Percentiles rank a stretch among this genome's conserved stretches.
These are phyloP conservation scores for Malachius bipustulatus DNA, from an alignment of 2,888 invertebrate species.

Conservation along the genomic window DNA sequence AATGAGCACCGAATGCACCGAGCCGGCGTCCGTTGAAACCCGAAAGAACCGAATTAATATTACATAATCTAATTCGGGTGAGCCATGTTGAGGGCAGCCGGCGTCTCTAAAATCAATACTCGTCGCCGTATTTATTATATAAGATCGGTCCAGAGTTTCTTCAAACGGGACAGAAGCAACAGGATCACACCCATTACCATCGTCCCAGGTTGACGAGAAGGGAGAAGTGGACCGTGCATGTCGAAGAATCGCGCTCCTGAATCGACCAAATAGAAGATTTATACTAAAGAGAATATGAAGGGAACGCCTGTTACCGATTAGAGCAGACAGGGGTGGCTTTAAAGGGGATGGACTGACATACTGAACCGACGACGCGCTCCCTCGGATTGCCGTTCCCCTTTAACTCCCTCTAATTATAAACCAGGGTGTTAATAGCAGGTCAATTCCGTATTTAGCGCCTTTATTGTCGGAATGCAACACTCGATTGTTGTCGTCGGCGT, in stretches of 20 bases:
- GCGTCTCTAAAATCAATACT: background rate
- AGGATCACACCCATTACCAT: no score
- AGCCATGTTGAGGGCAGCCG: background rate
- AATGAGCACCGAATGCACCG: no score
- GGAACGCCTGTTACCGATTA: conserved; percentile 33
- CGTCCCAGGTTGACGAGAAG: background rate
- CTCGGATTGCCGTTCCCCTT: conserved; percentile 25
- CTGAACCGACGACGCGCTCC: conserved; percentile 20
- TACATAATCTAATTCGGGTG: background rate
- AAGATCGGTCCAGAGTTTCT: no score
- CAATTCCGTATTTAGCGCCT: conserved; percentile 32
- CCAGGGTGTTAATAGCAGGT: conserved; percentile 34
- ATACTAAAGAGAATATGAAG: conserved; percentile 26
- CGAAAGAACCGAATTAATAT: background rate
- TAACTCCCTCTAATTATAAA: conserved; percentile 33
- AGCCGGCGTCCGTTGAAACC: no score
- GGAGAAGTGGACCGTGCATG: background rate
- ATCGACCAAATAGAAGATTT: conserved; percentile 2
- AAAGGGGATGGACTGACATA: conserved; percentile 31
- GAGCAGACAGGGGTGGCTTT: conserved; percentile 30
- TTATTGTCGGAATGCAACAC: no score
- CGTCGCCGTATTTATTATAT: background rate
- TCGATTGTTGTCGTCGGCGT: no score
- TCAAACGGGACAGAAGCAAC: no score
- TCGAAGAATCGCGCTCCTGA: background rate